Conservation (phyloP, 2,888 invertebrate genomes). For the Meganola albula region DNA sequence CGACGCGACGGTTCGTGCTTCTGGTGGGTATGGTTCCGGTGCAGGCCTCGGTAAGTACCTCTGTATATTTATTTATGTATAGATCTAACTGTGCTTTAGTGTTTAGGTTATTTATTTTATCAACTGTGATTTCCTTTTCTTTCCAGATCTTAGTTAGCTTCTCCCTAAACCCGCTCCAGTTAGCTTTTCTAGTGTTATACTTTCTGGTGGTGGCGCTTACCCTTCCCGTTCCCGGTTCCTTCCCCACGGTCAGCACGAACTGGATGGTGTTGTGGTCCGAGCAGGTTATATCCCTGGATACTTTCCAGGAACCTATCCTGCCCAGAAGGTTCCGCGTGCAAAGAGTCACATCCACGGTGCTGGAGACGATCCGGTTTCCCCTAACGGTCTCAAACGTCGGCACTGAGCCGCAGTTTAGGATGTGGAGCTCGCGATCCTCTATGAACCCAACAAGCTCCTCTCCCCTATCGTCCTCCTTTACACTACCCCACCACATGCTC, state of each 20-base stretch:
- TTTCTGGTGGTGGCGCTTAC: background rate
- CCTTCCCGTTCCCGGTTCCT: background rate
- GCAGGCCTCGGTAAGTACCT: background rate
- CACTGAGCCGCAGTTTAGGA: background rate
- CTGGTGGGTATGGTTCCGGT: too few species aligned
- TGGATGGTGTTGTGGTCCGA: slow-evolving; percentile 1
- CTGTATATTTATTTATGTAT: too few species aligned
- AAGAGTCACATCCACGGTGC: background rate
- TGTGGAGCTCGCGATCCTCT: background rate
- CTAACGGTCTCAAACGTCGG: background rate
- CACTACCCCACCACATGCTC: background rate
- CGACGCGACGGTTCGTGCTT: too few species aligned
- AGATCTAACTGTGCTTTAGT: too few species aligned
- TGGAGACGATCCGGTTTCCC: background rate
- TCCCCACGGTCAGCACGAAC: background rate
- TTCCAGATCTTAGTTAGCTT: background rate
- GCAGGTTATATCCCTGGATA: background rate
- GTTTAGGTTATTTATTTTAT: too few species aligned
- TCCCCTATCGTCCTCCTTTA: background rate
- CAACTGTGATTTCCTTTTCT: too few species aligned
- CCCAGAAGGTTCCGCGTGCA: background rate
- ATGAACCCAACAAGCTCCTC: background rate
- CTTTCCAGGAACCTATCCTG: background rate
- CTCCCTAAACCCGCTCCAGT: background rate
- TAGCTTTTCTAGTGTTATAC: slow-evolving; percentile 1